Percentiles rank a stretch among this genome's conserved stretches.
These are phyloP conservation scores for Callaeas wilsoni DNA, from an alignment of 2,113 vertebrate species.

Conservation along the genomic window DNA sequence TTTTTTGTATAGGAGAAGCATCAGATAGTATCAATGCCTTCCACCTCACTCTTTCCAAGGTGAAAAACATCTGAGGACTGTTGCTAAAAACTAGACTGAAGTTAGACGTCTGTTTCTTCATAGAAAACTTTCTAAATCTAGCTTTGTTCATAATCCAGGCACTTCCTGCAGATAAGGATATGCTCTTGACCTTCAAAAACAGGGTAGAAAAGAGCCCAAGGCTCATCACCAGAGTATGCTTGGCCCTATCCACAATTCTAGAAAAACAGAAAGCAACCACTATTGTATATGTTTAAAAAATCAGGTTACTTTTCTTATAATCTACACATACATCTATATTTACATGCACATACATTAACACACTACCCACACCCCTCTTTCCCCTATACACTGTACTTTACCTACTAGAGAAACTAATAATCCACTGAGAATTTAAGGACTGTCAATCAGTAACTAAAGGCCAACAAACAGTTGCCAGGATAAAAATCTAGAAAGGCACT, in stretches of 20 bases:
- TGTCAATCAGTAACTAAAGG: neutral
- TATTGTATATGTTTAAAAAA: neutral
- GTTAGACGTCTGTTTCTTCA: neutral
- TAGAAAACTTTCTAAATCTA: neutral
- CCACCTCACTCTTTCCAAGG: neutral
- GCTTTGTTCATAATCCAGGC: neutral
- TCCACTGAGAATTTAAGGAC: neutral
- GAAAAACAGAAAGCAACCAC: neutral
- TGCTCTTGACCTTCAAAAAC: neutral
- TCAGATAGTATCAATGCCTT: neutral
- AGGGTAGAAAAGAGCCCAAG: neutral
- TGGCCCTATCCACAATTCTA: neutral
- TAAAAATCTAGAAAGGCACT: neutral
- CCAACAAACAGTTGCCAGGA: neutral
- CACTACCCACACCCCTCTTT: neutral
- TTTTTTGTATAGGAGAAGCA: neutral
- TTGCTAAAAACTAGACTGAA: neutral
- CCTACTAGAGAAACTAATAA: neutral
- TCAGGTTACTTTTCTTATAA: neutral
- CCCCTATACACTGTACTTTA: neutral
- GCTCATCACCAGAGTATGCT: neutral
- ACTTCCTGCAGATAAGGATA: neutral
- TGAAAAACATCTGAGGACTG: neutral
- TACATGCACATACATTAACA: neutral
- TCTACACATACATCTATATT: neutral